Percentiles rank a stretch among this genome's conserved stretches.
These are phyloP conservation scores for Eclectus roratus DNA, from an alignment of 2,113 vertebrate species.

Conservation along the genomic window DNA sequence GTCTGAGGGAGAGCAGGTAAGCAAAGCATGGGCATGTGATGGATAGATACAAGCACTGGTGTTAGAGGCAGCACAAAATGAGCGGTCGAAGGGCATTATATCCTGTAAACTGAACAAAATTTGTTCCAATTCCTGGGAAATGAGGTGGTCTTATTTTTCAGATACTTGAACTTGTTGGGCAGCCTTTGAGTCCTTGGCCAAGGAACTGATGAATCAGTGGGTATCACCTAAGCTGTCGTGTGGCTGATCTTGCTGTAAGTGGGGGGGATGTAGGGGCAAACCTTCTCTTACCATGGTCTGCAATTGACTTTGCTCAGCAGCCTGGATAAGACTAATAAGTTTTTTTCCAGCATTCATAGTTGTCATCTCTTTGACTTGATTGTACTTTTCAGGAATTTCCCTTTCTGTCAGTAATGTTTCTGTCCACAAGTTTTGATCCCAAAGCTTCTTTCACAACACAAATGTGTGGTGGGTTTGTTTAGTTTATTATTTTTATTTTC, in stretches of 20 bases:
- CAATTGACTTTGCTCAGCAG: background rate
- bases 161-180: background rate
- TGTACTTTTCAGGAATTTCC: background rate
- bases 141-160: background rate
- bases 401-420: background rate
- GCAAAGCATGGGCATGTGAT: background rate
- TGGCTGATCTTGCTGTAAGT: background rate
- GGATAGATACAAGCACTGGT: fast-evolving
- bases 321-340: background rate
- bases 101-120: background rate
- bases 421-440: background rate
- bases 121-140: background rate
- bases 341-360: background rate
- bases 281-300: background rate
- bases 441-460: background rate
- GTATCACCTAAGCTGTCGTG: background rate
- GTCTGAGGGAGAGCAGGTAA: background rate
- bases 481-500: background rate
- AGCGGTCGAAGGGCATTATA: background rate
- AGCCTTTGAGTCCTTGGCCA: background rate
- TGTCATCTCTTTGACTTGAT: background rate
- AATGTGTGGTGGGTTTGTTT: background rate
- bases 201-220: background rate
- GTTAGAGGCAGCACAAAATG: background rate
- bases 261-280: background rate